Evolutionary conservation across 2,888 invertebrate genomes (phyloP).

Genomic region (Aplocera efformata): DNA sequence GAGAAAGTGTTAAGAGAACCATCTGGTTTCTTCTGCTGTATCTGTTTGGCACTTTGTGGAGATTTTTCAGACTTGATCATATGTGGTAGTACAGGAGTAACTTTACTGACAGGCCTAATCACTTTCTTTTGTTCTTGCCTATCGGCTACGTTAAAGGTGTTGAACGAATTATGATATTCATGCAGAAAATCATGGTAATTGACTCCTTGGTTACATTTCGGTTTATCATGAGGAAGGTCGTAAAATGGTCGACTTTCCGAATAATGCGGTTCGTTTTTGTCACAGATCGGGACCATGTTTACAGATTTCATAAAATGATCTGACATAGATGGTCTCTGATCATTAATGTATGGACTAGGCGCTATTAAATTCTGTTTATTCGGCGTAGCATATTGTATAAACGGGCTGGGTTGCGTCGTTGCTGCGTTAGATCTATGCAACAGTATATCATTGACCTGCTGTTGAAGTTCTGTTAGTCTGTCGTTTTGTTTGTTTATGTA

Average conservation of each 20-base stretch:
- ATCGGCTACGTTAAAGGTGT: conserved; percentile 5
- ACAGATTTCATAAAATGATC: conserved; percentile 13
- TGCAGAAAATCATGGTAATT: conserved; percentile 50
- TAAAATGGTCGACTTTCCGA: conserved; percentile 3
- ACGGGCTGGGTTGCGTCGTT: conserved; percentile 22
- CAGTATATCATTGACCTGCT: conserved; percentile 32
- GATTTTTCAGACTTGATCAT: conserved; percentile 32
- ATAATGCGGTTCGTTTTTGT: conserved; percentile 7
- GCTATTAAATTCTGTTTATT: conserved; percentile 9
- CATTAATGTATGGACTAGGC: conserved; percentile 3
- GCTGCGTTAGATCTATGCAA: conserved; percentile 23
- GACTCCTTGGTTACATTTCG: conserved; percentile 2
- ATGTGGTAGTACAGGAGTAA: conserved; percentile 32
- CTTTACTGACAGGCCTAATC: conserved; percentile 31
- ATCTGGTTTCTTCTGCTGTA: conserved; percentile 50
- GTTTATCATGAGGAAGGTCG: conserved; percentile 25
- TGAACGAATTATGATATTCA: conserved; percentile 39
- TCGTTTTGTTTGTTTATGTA: conserved; percentile 43
- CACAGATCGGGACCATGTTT: conserved; percentile 16
- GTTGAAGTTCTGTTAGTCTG: conserved; percentile 32
- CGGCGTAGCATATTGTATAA: conserved; percentile 27
- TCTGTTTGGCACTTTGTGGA: conserved; percentile 52
- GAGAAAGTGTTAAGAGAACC: conserved; percentile 64
- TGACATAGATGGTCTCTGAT: conserved; percentile 4
- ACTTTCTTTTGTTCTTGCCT: conserved; percentile 29